phyloP scores from a whole-genome alignment of 2,888 invertebrate genomes.

The Lymantria dispar region DNA sequence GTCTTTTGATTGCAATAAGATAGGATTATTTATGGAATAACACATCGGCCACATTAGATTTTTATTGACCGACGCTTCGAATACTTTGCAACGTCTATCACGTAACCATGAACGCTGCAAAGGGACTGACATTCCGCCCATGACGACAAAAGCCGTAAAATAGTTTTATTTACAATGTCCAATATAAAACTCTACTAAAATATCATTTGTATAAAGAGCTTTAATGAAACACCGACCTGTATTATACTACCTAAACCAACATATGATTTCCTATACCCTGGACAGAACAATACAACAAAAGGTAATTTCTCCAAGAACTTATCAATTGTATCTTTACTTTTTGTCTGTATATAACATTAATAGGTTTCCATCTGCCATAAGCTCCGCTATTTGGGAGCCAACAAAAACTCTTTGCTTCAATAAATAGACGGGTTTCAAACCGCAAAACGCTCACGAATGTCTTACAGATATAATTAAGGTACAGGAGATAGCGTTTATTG shows the following conservation, averaged over 20 bases:
- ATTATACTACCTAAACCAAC: not conserved
- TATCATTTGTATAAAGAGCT: too few species aligned
- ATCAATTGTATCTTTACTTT: constrained; percentile 25
- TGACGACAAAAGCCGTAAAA: too few species aligned
- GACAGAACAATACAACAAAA: constrained; percentile 13
- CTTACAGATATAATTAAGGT: constrained; percentile 9
- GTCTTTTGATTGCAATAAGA: too few species aligned
- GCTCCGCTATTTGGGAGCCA: constrained; percentile 26
- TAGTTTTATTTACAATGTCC: too few species aligned
- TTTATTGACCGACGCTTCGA: too few species aligned
- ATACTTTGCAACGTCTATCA: too few species aligned
- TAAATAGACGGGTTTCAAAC: constrained; percentile 39
- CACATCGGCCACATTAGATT: too few species aligned
- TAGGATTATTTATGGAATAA: too few species aligned
- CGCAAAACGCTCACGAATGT: constrained; percentile 33
- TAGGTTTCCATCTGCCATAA: constrained; percentile 33
- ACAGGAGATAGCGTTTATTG: constrained; percentile 12
- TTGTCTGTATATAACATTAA: constrained; percentile 27
- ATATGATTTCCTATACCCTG: not conserved
- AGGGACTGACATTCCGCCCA: too few species aligned
- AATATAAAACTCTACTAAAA: too few species aligned
- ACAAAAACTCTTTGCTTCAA: constrained; percentile 36
- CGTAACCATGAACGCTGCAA: too few species aligned
- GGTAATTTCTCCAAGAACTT: constrained; percentile 22
- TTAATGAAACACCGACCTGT: not conserved